Base-by-base conservation (phyloP, 2,113 vertebrate species). In the Phaethornis superciliosus region DNA sequence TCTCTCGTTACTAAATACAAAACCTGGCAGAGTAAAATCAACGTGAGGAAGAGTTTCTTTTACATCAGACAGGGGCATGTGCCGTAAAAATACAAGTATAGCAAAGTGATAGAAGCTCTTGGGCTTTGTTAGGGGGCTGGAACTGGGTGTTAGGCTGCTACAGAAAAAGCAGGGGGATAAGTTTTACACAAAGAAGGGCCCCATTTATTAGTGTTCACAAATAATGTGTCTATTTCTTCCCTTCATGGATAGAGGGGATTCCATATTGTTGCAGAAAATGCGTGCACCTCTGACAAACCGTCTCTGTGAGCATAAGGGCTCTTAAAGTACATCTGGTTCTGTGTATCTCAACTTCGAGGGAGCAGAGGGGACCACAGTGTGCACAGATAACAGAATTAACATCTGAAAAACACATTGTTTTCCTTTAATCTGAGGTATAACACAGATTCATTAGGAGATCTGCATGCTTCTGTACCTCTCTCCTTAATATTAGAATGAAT, bases 371-470 rank as follows among this genome's bases (percentile, higher is more conserved):
- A 94, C 78, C 77, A 52, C 72, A 79, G 74, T 77, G 19, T 44
- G 78, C 2, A 5, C 70, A 94, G 89, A 94, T 95, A 94, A 93
- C 85, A 91, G 75, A 95, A 95, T 81, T 94, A 93, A 95, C 93
- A 94, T 91, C 88, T 91, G 89, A 95, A 97, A 95, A 97, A 0
- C 90, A 88, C 90, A 90, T 94, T 95, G 90, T 95, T 95, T 97
- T 94, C 72, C 69, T 96, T 96, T 93, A 93, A 86, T 94, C 82
- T 95, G 94, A 93, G 80, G 82, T 94, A 95, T 78, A 94, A 94
- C 93, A 89, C 60, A 83, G 88, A 94, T 94, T 95, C 92, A 95
- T 94, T 93, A 93, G 80, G 79, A 97, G 91, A 94, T 93, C 92
- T 88, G 88, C 95, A 95, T 92, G 96, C 92, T 90, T 91, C 91